These are phyloP conservation scores for Patella ulyssiponensis DNA, from an alignment of 2,888 invertebrate genomes.

Conservation along the genomic window DNA sequence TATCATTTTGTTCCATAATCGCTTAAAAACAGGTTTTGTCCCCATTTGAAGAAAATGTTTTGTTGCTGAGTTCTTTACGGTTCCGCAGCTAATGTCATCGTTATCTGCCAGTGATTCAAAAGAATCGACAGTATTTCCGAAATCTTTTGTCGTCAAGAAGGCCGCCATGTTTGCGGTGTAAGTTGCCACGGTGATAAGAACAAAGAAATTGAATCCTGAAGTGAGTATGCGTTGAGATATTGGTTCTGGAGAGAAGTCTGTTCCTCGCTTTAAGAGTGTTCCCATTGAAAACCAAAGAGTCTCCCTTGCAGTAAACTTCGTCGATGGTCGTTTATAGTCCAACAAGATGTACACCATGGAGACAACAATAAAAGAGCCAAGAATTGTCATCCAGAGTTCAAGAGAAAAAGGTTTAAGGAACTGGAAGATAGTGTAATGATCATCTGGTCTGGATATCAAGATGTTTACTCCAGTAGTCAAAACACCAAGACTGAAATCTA, in stretches of 20 bases:
- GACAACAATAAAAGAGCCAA: slow-evolving; percentile 54
- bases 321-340: slow-evolving; percentile 50
- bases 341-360: slow-evolving; percentile 53
- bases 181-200: slow-evolving; percentile 62
- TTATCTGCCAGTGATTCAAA: slow-evolving; percentile 52
- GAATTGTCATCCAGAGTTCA: slow-evolving; percentile 62
- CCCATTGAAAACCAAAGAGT: slow-evolving; percentile 58
- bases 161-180: slow-evolving; percentile 67
- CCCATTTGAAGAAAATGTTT: slow-evolving; percentile 50
- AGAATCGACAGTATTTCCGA: slow-evolving; percentile 51
- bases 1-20: slow-evolving; percentile 45
- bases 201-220: slow-evolving; percentile 64
- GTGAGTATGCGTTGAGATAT: slow-evolving; percentile 61
- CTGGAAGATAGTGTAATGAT: slow-evolving; percentile 59
- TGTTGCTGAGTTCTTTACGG: slow-evolving; percentile 58
- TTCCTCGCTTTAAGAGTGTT: slow-evolving; percentile 60
- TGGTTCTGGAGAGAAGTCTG: slow-evolving; percentile 59
- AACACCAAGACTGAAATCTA: slow-evolving; percentile 63
- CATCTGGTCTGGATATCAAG: slow-evolving; percentile 54
- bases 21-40: slow-evolving; percentile 36
- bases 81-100: slow-evolving; percentile 44
- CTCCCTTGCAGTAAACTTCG: slow-evolving; percentile 56
- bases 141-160: slow-evolving; percentile 59
- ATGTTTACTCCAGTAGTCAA: slow-evolving; percentile 61
- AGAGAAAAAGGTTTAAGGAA: slow-evolving; percentile 62